Evolutionary conservation across 1,140 invertebrate genomes (phyloP), one percentile per base, ranked within the genome.

Genomic region (Drosophila sturtevanti): DNA sequence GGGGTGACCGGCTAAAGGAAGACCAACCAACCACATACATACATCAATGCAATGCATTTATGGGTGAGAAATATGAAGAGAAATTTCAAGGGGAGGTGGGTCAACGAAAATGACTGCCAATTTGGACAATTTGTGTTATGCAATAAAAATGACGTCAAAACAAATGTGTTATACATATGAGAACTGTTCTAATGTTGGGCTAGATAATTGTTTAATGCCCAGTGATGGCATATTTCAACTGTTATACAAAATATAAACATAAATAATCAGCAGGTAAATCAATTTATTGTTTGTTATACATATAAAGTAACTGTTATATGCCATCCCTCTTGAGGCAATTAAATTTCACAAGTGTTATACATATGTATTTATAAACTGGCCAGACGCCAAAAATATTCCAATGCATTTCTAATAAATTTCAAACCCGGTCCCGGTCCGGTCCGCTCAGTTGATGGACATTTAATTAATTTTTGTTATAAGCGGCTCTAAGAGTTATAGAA

Each of bases 121-220:
- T 87, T 87, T 87, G 79, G 84, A 82, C 79, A 82, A 89, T 87
- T 87, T 86, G 79, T 69, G 79, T 62, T 82, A 89, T 87, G 84
- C 82, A 87, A 89, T 89, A 89, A 87, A 82, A 79, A 81, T 85
- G 66, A 85, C 61, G 51, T 66, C 63, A 51, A 60, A 63, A 55
- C 52, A 37, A 77, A 77, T 65, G 61, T 62, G 74, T 65, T 68
- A 68, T 62, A 77, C 60, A 12, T 16, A 37, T 38, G 34, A 1
- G 67, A 67, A 70, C 66, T 70, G 82, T 63, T 70, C 70, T 82
- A 77, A 48, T 48, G 38, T 14, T 14, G 9, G 18, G 16, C 4
- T 10, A 48, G 41, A 7, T n/a, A 48, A 48, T 48, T 48, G 41
- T 21, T 48, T 16, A 21, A 21, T 48, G 7, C 18, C 3, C 18